Evolutionary conservation across 2,113 vertebrate species (phyloP), one percentile per base, ranked within the genome.

Genomic region (Coreoperca whiteheadi): DNA sequence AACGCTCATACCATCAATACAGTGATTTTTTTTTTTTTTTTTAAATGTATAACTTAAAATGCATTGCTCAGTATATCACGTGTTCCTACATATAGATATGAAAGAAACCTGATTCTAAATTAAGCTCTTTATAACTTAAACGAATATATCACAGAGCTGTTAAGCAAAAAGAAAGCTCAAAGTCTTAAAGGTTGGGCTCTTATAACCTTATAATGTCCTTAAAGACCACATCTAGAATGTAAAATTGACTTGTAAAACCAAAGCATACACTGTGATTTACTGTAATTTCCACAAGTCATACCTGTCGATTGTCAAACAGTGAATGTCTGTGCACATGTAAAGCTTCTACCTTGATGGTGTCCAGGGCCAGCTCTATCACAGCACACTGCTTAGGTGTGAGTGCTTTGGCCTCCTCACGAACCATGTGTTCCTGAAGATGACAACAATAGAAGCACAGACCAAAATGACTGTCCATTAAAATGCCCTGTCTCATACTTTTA

Each of bases 331-430:
- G 30, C 25, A 25, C 6, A 56, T 37, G 9, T 15, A 50, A 37
- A 51, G 25, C 74, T 10, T 56, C 16, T 90, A 99, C 98, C 97
- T 99, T 99, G 94, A 99, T 99, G 90, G 98, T 99, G 86, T 99
- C 98, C 91, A 99, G 92, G 0, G 98, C 98, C 85, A 99, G 94
- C 81, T 99, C 98, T 34, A 99, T 98, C 60, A 99, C 98, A 0
- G 98, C 98, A 15, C 98, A 99, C 61, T 99, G 98, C 89, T 99
- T 99, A 0, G 98, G 98, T 9, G 98, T 96, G 80, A 99, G 94
- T 6, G 98, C 98, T 87, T 99, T 99, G 75, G 98, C 97, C 88
- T 99, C 98, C 83, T 99, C 98, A 1, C 98, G 96, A 60, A 98
- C 98, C 98, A 99, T 99, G 93, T 99, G 98, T 94, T 99, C 98